Conservation (phyloP, 2,888 invertebrate genomes). For the Heliconius cydno region DNA sequence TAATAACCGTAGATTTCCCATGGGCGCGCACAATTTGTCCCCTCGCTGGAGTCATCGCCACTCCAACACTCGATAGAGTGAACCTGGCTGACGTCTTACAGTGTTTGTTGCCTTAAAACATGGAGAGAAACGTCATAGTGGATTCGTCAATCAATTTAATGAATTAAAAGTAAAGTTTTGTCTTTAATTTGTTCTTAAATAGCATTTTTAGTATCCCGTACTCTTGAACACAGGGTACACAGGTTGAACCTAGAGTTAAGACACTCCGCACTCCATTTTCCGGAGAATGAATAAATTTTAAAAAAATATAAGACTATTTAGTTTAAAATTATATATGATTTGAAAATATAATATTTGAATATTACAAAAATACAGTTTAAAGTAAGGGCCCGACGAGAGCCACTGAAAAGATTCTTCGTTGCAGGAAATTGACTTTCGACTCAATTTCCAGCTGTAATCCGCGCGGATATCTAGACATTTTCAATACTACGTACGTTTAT, state of each 20-base stretch:
- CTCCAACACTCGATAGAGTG: slow-evolving; percentile 32
- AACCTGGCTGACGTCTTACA: slow-evolving; percentile 40
- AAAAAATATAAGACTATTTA: too few relatives aligned
- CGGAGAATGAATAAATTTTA: too few relatives aligned
- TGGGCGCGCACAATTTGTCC: slow-evolving; percentile 69
- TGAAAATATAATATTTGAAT: neutral
- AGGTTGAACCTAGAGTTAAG: too few relatives aligned
- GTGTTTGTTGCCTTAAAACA: neutral
- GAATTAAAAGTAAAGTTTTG: neutral
- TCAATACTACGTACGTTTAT: slow-evolving; percentile 45
- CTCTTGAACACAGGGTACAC: too few relatives aligned
- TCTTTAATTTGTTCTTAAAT: too few relatives aligned
- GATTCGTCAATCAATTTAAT: neutral
- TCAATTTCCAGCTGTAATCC: slow-evolving; percentile 54
- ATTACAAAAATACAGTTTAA: slow-evolving; percentile 8
- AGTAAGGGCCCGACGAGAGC: slow-evolving; percentile 26
- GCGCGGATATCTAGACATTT: slow-evolving; percentile 42
- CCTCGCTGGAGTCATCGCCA: slow-evolving; percentile 48
- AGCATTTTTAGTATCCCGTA: too few relatives aligned
- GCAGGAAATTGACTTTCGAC: slow-evolving; percentile 52
- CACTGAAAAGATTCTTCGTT: slow-evolving; percentile 43
- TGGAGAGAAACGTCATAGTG: neutral
- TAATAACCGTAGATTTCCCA: slow-evolving; percentile 79
- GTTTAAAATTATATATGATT: too few relatives aligned
- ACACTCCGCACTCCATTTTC: too few relatives aligned